phyloP scores from a whole-genome alignment of 2,888 invertebrate genomes.

The Eristalinus sepulchralis region DNA sequence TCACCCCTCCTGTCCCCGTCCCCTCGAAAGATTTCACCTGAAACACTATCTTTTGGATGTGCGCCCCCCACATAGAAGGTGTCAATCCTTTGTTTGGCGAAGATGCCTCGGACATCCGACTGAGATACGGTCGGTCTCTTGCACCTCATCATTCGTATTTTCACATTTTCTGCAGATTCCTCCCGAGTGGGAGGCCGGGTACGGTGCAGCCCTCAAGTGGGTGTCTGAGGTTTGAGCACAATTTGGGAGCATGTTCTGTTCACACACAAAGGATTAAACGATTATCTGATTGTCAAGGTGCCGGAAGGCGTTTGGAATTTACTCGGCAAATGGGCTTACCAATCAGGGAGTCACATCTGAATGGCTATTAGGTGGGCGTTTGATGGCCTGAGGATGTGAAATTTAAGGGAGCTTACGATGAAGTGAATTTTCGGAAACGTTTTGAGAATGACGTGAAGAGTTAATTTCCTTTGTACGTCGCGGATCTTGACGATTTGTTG shows the following conservation, averaged over 20 bases:
- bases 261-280: not conserved
- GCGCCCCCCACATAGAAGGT: not conserved
- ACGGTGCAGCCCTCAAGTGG: no score
- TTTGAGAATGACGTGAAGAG: no score
- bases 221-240: no score
- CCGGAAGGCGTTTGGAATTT: not conserved
- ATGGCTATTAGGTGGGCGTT: not conserved
- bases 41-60: slow-evolving; percentile 7
- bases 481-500: no score
- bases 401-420: no score
- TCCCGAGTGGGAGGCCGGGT: not conserved
- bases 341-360: not conserved
- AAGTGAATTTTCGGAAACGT: no score
- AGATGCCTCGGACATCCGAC: slow-evolving; percentile 63
- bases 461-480: no score
- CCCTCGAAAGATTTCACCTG: slow-evolving; percentile 55
- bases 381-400: not conserved
- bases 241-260: not conserved
- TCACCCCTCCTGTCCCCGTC: not conserved
- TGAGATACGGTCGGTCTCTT: not conserved
- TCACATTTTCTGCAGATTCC: not conserved
- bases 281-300: not conserved
- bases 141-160: not conserved
- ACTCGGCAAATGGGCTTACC: not conserved
- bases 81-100: slow-evolving; percentile 32